A percentile compares a stretch with the other conserved stretches of the same genome.
Evolutionary conservation across 2,888 invertebrate species (phyloP).

Genomic region (Molorchus minor): DNA sequence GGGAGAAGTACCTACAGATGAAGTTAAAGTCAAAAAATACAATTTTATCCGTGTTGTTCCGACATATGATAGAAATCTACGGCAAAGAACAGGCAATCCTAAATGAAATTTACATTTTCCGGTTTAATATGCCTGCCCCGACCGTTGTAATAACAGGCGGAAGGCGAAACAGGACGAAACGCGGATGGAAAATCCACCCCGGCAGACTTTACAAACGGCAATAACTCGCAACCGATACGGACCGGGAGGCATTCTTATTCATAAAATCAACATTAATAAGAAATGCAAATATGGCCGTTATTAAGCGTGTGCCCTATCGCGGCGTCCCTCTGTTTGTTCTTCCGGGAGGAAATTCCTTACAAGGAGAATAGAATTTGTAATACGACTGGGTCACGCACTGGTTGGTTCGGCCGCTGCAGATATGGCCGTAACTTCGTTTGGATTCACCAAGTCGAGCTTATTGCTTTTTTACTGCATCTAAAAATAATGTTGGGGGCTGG

Average conservation of each 20-base stretch:
- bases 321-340: conserved; percentile 26
- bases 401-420: not conserved
- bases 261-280: conserved; percentile 29
- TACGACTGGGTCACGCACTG: not conserved
- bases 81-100: conserved; percentile 4
- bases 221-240: not conserved
- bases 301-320: conserved; percentile 40
- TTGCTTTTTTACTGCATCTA: too few species aligned
- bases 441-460: not conserved
- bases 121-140: conserved; percentile 1
- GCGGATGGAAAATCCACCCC: not conserved
- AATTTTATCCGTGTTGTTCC: too few species aligned
- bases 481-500: too few species aligned
- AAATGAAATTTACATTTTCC: not conserved
- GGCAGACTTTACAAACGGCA: not conserved
- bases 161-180: not conserved
- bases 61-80: too few species aligned
- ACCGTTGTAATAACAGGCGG: not conserved
- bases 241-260: conserved; percentile 8
- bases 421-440: not conserved
- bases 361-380: conserved; percentile 7
- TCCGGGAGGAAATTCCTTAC: conserved; percentile 6
- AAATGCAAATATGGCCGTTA: conserved; percentile 29
- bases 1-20: too few species aligned
- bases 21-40: too few species aligned